Conservation (phyloP, 2,888 invertebrate genomes). For the Dasypolia templi region DNA sequence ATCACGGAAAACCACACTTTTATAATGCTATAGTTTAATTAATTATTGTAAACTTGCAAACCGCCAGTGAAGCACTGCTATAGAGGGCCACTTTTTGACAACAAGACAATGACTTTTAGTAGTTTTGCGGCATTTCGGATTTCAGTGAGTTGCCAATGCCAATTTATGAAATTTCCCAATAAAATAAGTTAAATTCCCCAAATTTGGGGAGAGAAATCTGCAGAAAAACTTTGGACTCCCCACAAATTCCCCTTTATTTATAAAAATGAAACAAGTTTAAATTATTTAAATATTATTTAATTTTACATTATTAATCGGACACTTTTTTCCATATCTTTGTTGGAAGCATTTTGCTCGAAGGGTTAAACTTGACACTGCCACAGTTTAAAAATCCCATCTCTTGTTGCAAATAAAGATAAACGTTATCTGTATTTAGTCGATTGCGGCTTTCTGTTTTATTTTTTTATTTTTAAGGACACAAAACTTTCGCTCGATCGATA, state of each 20-base stretch:
- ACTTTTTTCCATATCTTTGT: not conserved
- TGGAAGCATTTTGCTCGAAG: not conserved
- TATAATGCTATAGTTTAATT: not conserved
- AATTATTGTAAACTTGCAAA: not conserved
- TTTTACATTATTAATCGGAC: too few species aligned
- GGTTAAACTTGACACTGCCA: not conserved
- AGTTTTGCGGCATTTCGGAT: conserved; percentile 1
- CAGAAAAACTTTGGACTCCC: too few species aligned
- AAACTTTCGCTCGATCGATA: too few species aligned
- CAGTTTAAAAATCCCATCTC: not conserved
- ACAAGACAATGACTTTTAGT: conserved; percentile 43
- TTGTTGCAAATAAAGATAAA: not conserved
- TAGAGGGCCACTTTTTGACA: conserved; percentile 10
- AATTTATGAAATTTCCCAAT: not conserved
- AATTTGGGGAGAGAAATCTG: not conserved
- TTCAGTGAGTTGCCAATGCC: conserved; percentile 17
- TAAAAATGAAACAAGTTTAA: not conserved
- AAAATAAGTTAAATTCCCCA: not conserved
- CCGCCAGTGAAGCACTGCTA: conserved; percentile 10
- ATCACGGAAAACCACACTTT: conserved; percentile 16
- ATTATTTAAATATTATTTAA: not conserved
- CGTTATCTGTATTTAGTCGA: not conserved
- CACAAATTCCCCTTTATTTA: not conserved
- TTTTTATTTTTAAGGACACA: too few species aligned
- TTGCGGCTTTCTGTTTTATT: not conserved